These are phyloP conservation scores for Pomatorhinus ruficollis DNA, from an alignment of 2,113 vertebrate genomes.

Conservation along the genomic window DNA sequence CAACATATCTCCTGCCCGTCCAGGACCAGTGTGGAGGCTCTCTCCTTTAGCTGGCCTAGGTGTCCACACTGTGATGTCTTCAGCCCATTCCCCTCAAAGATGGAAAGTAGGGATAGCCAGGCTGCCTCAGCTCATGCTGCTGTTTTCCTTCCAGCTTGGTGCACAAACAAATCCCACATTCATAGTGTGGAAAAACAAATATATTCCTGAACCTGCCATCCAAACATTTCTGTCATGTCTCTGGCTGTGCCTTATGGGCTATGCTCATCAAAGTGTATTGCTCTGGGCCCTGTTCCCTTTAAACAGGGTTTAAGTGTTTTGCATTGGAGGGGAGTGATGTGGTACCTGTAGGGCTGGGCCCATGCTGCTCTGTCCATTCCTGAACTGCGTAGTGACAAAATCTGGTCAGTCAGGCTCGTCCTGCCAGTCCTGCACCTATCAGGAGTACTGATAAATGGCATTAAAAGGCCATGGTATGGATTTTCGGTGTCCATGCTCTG, in stretches of 20 bases:
- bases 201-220: background rate
- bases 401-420: background rate
- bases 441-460: background rate
- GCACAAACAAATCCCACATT: fast-evolving
- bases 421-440: background rate
- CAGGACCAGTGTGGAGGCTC: background rate
- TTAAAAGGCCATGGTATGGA: background rate
- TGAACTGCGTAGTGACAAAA: background rate
- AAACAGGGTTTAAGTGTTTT: background rate
- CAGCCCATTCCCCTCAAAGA: background rate
- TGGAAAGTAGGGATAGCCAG: background rate
- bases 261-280: background rate
- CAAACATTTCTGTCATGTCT: background rate
- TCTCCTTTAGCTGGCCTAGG: background rate
- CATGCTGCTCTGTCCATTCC: background rate
- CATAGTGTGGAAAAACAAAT: fast-evolving
- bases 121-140: background rate
- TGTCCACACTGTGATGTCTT: background rate
- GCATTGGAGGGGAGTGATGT: fast-evolving
- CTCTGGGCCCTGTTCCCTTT: background rate
- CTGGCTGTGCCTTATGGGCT: background rate
- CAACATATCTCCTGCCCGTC: background rate
- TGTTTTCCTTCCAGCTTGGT: background rate
- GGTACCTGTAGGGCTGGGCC: background rate
- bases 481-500: background rate